Evolutionary conservation across 2,888 invertebrate species (phyloP), one percentile per base, ranked within the genome.

Genomic region (Lasioglossum malachurum): DNA sequence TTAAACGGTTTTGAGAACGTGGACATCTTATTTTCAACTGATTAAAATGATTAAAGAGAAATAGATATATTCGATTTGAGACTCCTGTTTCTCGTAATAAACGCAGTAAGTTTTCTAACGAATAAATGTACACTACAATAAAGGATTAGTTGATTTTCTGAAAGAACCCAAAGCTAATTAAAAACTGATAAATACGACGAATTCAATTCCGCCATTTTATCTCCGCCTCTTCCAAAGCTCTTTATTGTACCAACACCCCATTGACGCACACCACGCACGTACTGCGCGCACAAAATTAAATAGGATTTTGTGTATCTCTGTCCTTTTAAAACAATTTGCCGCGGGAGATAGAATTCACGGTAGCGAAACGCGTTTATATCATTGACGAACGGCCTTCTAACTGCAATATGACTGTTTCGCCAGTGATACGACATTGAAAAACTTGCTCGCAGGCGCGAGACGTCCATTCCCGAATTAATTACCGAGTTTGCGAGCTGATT

Each of bases 381-480:
- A 44, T 44, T 7, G 38, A 4, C 12, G n/a, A 64, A 64, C 38
- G 27, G 27, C 27, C 14, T 72, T 72, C 27, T n/a, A 41, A 27
- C 16, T 27, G n/a, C 31, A 16, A 8, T 31, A 27, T 1, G 16
- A 7, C 27, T 19, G 7, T 16, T 35, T 27, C 16, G 12, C 1
- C n/a, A 14, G 41, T 72, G 64, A 31, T 64, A 0, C 41, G 64
- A 38, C 71, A 27, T 38, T 27, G 38, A 44, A 60, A 78, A 83
- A 83, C 57, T 83, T 60, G n/a, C 38, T n/a, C 38, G n/a, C 19
- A 23, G 57, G 49, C 44, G 69, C 12, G 69, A 74, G 74, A 74
- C 60, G 16, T 49, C 19, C 46, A 77, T 67, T 57, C 57, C 8
- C 8, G 31, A 78, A 83, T 75, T 83, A 84, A 83, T 84, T 84